A percentile compares a stretch with the other conserved stretches of the same genome.
phyloP scores from a whole-genome alignment of 2,113 vertebrate species.

The Cephalopterus ornatus region DNA sequence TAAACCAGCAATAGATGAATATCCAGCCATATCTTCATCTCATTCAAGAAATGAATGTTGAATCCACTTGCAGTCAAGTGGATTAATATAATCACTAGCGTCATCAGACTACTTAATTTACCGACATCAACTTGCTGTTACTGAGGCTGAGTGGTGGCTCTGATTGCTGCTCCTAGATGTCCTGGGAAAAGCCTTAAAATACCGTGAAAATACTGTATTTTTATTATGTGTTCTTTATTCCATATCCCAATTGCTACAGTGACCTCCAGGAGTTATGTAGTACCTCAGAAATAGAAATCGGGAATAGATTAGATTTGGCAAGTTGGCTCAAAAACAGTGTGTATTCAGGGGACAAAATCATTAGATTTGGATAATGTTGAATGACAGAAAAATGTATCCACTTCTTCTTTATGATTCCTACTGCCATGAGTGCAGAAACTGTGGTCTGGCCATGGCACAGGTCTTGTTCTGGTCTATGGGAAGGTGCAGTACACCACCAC shows the following conservation, averaged over 20 bases:
- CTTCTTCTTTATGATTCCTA: not conserved
- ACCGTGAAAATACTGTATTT: not conserved
- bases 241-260: not conserved
- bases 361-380: not conserved
- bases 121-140: not conserved
- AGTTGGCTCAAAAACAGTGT: not conserved
- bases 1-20: not conserved
- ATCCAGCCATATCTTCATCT: slow-evolving; percentile 30
- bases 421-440: not conserved
- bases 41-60: not conserved
- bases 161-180: not conserved
- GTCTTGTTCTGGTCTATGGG: not conserved
- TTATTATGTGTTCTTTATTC: not conserved
- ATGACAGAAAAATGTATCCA: not conserved
- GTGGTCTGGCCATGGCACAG: not conserved
- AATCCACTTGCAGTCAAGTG: slow-evolving; percentile 13
- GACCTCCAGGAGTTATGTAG: not conserved
- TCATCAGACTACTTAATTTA: slow-evolving; percentile 18
- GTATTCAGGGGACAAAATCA: not conserved
- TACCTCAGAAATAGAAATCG: not conserved
- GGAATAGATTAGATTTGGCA: not conserved
- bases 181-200: not conserved
- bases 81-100: slow-evolving; percentile 18
- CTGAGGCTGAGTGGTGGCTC: not conserved
- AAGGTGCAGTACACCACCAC: accelerated